phyloP scores from a whole-genome alignment of 2,797 vertebrate species.

The Antrozous pallidus region DNA sequence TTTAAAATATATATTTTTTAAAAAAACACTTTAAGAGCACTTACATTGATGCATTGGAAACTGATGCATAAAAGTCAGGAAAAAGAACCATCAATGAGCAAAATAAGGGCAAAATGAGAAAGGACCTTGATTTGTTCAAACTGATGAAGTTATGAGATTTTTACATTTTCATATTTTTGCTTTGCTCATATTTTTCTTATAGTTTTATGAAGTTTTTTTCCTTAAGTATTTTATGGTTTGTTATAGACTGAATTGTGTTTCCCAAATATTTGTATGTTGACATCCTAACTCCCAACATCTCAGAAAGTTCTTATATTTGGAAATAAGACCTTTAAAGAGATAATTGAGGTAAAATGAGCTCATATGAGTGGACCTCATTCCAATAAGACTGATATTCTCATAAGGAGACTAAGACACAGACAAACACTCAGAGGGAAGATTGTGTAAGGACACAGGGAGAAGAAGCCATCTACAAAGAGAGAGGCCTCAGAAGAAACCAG shows the following conservation, averaged over 20 bases:
- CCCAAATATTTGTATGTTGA: neutral
- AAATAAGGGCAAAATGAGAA: neutral
- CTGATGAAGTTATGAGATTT: neutral
- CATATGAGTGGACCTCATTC: neutral
- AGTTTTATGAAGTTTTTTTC: neutral
- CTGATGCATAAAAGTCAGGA: neutral
- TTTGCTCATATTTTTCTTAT: neutral
- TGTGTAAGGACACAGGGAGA: neutral
- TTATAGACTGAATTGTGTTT: neutral
- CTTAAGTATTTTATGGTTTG: neutral
- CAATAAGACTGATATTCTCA: neutral
- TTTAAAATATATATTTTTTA: too few species aligned
- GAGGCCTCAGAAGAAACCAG: neutral
- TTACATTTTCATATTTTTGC: neutral
- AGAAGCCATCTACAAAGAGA: neutral
- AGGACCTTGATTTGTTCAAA: neutral
- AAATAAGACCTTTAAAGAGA: neutral
- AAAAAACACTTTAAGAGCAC: neutral
- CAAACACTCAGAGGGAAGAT: neutral
- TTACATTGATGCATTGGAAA: neutral
- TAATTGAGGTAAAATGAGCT: neutral
- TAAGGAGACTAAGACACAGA: neutral
- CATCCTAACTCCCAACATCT: neutral
- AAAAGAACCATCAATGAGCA: neutral
- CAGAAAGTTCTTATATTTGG: neutral